phyloP scores from a whole-genome alignment of 2,797 vertebrate species.

The Anniella stebbinsi region DNA sequence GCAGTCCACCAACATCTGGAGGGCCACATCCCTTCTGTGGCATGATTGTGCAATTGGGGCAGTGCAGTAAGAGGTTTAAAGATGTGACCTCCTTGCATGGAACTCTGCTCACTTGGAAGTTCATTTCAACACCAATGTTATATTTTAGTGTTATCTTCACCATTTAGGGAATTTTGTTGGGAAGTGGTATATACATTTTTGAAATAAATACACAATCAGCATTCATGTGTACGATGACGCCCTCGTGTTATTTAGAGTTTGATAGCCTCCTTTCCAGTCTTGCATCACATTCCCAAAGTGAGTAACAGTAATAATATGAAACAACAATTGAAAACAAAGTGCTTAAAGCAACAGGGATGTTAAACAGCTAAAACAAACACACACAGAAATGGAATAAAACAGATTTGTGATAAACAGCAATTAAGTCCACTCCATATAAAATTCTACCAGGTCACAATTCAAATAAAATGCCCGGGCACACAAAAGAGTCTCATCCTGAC shows the following conservation, averaged over 20 bases:
- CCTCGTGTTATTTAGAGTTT: neutral
- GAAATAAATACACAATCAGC: neutral
- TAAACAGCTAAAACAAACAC: neutral
- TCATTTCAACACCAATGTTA: neutral
- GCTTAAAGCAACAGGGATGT: neutral
- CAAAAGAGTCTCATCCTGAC: neutral
- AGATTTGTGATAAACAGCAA: neutral
- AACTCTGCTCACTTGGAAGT: neutral
- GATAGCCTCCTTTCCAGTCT: neutral
- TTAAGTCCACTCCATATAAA: neutral
- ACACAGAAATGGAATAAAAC: neutral
- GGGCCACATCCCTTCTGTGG: neutral
- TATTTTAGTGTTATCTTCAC: too few species aligned
- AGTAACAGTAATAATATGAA: neutral
- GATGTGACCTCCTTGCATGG: neutral
- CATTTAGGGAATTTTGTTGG: too few species aligned
- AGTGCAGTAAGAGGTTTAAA: neutral
- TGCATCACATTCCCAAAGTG: neutral
- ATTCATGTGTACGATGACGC: neutral
- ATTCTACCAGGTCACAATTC: neutral
- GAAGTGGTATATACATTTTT: too few species aligned
- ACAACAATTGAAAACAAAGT: neutral
- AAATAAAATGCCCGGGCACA: neutral
- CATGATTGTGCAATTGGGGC: neutral
- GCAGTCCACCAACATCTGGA: too few species aligned